phyloP scores from a whole-genome alignment of 2,113 vertebrate genomes.

The Phoxinus phoxinus region DNA sequence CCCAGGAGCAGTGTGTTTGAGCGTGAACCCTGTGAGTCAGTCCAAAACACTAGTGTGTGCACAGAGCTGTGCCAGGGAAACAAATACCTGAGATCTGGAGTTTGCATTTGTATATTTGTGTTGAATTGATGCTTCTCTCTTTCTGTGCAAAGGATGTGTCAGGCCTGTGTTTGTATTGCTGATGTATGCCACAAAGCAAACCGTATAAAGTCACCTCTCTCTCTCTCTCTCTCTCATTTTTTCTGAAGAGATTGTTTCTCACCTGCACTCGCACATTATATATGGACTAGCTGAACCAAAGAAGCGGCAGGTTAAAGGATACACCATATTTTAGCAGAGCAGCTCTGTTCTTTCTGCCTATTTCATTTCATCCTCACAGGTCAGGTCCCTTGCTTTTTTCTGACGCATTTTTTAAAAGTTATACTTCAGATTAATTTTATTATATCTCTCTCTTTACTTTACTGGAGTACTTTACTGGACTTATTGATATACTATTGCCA shows the following conservation, averaged over 20 bases:
- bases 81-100: constrained; percentile 41
- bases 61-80: constrained; percentile 11
- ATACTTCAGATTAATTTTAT: not conserved
- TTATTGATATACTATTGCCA: not conserved
- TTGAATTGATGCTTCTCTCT: constrained; percentile 29
- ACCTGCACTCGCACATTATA: constrained; percentile 22
- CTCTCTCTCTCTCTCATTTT: constrained; percentile 24
- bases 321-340: not conserved
- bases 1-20: constrained; percentile 17
- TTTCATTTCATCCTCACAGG: constrained; percentile 19
- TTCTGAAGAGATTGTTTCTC: constrained; percentile 21
- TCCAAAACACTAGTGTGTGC: not conserved
- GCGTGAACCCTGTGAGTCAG: not conserved
- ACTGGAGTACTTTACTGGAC: not conserved
- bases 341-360: not conserved
- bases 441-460: not conserved
- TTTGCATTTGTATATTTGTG: constrained; percentile 24
- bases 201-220: constrained; percentile 20
- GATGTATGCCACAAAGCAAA: constrained; percentile 22
- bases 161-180: constrained; percentile 19
- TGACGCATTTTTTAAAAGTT: not conserved
- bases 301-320: not conserved
- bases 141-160: not conserved
- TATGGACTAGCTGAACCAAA: constrained; percentile 16
- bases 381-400: constrained; percentile 1